Base-by-base conservation (phyloP, 2,888 invertebrate genomes). In the Copidosoma aretas region DNA sequence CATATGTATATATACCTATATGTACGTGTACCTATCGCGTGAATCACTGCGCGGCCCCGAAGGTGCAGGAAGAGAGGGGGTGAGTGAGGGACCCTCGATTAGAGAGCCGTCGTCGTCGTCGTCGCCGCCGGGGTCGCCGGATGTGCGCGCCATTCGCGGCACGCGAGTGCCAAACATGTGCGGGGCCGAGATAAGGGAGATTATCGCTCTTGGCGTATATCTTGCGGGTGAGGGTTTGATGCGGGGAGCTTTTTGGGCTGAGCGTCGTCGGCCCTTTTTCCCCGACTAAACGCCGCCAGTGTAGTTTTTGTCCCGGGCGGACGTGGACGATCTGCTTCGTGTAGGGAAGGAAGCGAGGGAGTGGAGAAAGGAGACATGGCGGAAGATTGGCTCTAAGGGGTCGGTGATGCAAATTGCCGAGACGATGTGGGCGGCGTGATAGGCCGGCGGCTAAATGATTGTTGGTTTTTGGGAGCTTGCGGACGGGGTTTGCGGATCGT, bases 131-230 rank as follows among this genome's bases (percentile, higher is more conserved):
- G 1, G 8, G 60, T 24, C 61, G 21, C 77, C 78, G 79, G 80
- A 80, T 78, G 75, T 76, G 73, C 71, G 76, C 71, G 76, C 76
- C 75, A 78, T 77, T 76, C 78, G 75, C 73, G 76, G 79, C 80
- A 78, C 78, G 79, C 80, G 77, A 79, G 73, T 73, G 73, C 73
- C 74, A 74, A 78, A 78, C 81, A 82, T 79, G 80, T 81, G 81
- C 78, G 75, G 74, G 71, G 25, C 32, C 63, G 71, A 80, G 81
- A 82, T 82, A 82, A 82, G 80, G 73, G 19, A 74, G 78, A 79
- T 79, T 78, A 79, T 78, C 78, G 76, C 12, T 46, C 43, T 12
- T n/a, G n/a, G n/a, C n/a, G n/a, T n/a, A n/a, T n/a, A n/a, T n/a
- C n/a, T n/a, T n/a, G n/a, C 17, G 17, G 12, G 12, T 2, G 17